Evolutionary conservation across 2,113 vertebrate genomes (phyloP).

Genomic region (Arothron firmamentum): DNA sequence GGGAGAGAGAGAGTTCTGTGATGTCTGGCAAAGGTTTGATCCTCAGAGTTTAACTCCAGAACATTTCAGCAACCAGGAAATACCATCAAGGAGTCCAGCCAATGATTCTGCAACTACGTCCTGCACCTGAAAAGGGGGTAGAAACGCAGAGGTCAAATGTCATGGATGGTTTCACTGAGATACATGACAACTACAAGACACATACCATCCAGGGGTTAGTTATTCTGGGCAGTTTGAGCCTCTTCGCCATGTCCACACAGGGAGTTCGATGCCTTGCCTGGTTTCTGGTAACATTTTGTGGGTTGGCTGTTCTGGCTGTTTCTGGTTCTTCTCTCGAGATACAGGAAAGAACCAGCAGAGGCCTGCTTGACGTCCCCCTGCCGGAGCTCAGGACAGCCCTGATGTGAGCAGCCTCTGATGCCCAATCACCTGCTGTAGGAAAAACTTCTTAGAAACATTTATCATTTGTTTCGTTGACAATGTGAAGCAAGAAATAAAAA

Average conservation of each 20-base stretch:
- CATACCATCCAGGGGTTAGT: slow-evolving; percentile 88
- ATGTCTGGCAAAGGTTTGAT: neutral
- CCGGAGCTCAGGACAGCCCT: slow-evolving; percentile 79
- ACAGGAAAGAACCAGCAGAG: slow-evolving; percentile 88
- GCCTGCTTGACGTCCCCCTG: slow-evolving; percentile 72
- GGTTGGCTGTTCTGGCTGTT: neutral
- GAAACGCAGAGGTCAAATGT: slow-evolving; percentile 7
- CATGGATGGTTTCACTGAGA: neutral
- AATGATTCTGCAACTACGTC: slow-evolving; percentile 84
- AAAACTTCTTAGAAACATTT: neutral
- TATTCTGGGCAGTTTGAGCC: slow-evolving; percentile 77
- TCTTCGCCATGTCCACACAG: slow-evolving; percentile 84
- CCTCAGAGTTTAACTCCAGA: slow-evolving; percentile 70
- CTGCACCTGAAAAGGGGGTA: slow-evolving; percentile 74
- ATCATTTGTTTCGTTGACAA: neutral
- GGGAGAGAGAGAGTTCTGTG: too few species aligned
- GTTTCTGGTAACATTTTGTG: neutral
- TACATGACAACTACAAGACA: neutral
- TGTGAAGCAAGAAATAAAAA: neutral
- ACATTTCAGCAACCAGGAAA: slow-evolving; percentile 87
- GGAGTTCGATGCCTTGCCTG: slow-evolving; percentile 69
- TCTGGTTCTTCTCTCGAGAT: slow-evolving; percentile 68
- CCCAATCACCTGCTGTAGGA: slow-evolving; percentile 60
- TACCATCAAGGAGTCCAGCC: slow-evolving; percentile 81
- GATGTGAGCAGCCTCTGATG: slow-evolving; percentile 80